Base-by-base conservation (phyloP, 2,113 vertebrate species). In the Pyrgilauda ruficollis region DNA sequence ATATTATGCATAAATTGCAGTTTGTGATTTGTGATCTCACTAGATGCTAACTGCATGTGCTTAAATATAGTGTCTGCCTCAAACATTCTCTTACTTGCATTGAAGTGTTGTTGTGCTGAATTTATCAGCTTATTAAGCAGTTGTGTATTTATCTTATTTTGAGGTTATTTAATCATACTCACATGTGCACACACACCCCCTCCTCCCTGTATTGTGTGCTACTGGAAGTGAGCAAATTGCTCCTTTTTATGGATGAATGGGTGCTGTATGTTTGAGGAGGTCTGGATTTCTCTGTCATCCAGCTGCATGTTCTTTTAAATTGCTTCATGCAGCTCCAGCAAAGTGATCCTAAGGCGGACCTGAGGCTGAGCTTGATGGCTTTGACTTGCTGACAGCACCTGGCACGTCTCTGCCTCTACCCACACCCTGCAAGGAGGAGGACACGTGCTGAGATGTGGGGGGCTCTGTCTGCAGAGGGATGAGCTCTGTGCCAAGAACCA, bases 291-390 rank as follows among this genome's bases (percentile, higher is more conserved):
- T 80, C 67, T 21, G 67, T 64, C 67, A 72, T 79, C 75, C 89
- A 80, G 63, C 41, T 80, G 46, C 44, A 50, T 55, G 70, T 72
- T 94, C 73, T 91, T 66, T 82, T 90, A 82, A 94, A 75, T 82
- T 59, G 91, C 70, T 93, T 72, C 0, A 0, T 92, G 77, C 21
- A 63, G 79, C 53, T 76, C 84, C 59, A 83, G 72, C 39, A 72
- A 95, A 87, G 72, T 33, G 35, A 63, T 92, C 86, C 91, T 58
- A 23, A 76, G 80, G 89, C 1, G 0, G 80, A 73, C 39, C 20
- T 12, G 70, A 35, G 66, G 70, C 82, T 3, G 14, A 61, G 35
- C 35, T 14, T 22, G 50, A 53, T 75, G 87, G 13, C 76, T 93
- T 46, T 55, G 89, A 67, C 50, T 75, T 18, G 39, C 81, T 62